These are phyloP conservation scores for Ophion slaviceki DNA, from an alignment of 2,888 invertebrate species.

Conservation along the genomic window DNA sequence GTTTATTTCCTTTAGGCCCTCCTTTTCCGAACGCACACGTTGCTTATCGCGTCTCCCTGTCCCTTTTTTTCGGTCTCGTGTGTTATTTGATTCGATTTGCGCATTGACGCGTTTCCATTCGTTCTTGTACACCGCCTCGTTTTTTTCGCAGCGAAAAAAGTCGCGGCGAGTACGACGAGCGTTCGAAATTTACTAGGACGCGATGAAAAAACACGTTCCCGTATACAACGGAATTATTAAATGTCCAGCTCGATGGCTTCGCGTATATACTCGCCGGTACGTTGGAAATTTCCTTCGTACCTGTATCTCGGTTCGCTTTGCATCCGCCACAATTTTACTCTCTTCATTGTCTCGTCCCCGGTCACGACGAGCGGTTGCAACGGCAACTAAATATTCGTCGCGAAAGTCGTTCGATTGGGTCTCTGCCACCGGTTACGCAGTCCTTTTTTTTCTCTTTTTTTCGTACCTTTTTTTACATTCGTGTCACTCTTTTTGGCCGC, in stretches of 20 bases:
- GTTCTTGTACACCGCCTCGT: neutral
- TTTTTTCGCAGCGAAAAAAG: neutral
- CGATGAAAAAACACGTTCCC: neutral
- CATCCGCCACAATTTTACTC: slow-evolving; percentile 39
- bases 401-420: slow-evolving; percentile 62
- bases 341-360: slow-evolving; percentile 44
- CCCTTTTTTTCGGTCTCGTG: neutral
- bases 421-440: neutral
- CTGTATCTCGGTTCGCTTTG: slow-evolving; percentile 5
- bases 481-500: slow-evolving; percentile 66
- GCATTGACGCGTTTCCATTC: neutral
- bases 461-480: slow-evolving; percentile 38
- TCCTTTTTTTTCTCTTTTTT: slow-evolving; percentile 40
- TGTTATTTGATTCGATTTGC: neutral
- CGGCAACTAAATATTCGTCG: slow-evolving; percentile 60
- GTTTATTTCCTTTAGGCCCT: neutral
- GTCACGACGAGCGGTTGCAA: slow-evolving; percentile 52
- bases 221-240: slow-evolving; percentile 33
- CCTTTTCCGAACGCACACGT: neutral
- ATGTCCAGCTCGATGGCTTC: slow-evolving; percentile 19
- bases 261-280: neutral
- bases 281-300: slow-evolving; percentile 15
- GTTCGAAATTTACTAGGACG: neutral
- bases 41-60: neutral
- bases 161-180: neutral